Evolutionary conservation across 2,888 invertebrate species (phyloP), one percentile per base, ranked within the genome.

Genomic region (Toxonevra muliebris): DNA sequence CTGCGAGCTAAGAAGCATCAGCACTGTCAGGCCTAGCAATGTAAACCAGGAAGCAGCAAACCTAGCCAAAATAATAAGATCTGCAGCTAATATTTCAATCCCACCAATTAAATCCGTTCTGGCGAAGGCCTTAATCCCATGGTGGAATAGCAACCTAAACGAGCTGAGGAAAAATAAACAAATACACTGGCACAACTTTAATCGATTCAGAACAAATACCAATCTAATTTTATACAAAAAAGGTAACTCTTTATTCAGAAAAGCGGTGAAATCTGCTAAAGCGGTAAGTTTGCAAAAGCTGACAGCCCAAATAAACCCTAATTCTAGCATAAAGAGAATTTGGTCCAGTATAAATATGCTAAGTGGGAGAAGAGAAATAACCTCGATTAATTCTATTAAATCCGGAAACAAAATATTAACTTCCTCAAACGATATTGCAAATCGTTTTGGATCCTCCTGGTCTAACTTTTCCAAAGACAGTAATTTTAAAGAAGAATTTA

Each of bases 171-270:
- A 65, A 41, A 41, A 65, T 4, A 65, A 65, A 43, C 59, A 59
- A 52, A 8, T 40, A 43, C 50, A 43, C 13, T 65, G 40, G 42
- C 52, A 43, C 12, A 11, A 1, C 13, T 59, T 20, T 52, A 41
- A 52, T 48, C 30, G 13, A 1, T 41, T 12, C 19, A 50, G 40
- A 30, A n/a, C 57, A 12, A 30, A 40, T 4, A 45, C 13, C 20
- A 65, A 60, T 40, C 40, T 60, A 43, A 41, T 60, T 12, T 20
- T 40, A n/a, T 60, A 65, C 48, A 65, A 65, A 43, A 65, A 59
- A 65, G 60, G 45, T 13, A 60, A 65, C 43, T 53, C 60, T 20
- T 4, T 65, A 2, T 65, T 65, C 43, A 65, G 60, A 54, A 65
- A 48, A 42, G 15, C 60, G 8, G 59, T 48, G 41, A 60, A 65